A percentile compares a stretch with the other conserved stretches of the same genome.
These are phyloP conservation scores for Eupleurogrammus muticus DNA, from an alignment of 2,797 vertebrate genomes.

Conservation along the genomic window DNA sequence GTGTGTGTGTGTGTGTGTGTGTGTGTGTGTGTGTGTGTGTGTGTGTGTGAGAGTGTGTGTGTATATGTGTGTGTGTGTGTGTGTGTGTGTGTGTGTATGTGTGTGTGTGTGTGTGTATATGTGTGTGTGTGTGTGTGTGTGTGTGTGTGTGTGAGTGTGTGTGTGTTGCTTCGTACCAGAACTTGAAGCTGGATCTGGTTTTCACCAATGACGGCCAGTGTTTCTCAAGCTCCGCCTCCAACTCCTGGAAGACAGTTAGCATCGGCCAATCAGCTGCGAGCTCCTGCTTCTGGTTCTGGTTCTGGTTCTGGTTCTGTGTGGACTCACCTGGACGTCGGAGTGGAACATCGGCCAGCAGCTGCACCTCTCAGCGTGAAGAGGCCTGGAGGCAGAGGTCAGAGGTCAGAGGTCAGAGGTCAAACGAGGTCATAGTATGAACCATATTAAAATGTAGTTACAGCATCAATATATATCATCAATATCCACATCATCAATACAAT, in stretches of 20 bases:
- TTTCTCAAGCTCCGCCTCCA: slow-evolving; percentile 56
- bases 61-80: too few relatives aligned
- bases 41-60: too few relatives aligned
- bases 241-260: slow-evolving; percentile 48
- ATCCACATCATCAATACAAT: too few relatives aligned
- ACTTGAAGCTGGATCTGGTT: slow-evolving; percentile 65
- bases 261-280: slow-evolving; percentile 5
- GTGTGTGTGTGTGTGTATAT: too few relatives aligned
- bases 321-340: slow-evolving; percentile 79
- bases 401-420: not conserved
- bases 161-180: slow-evolving; percentile 74
- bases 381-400: slow-evolving; percentile 63
- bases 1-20: too few relatives aligned
- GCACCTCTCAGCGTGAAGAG: slow-evolving; percentile 39
- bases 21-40: too few relatives aligned
- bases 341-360: slow-evolving; percentile 79
- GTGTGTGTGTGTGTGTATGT: too few relatives aligned
- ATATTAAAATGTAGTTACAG: too few relatives aligned
- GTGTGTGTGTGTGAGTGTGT: too few relatives aligned
- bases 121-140: too few relatives aligned
- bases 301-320: accelerated
- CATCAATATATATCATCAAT: too few relatives aligned
- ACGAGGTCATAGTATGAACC: too few relatives aligned
- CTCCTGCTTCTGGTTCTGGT: not conserved
- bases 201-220: slow-evolving; percentile 81